Evolutionary conservation across 2,113 vertebrate genomes (phyloP).

Genomic region (Tetraodon nigroviridis): DNA sequence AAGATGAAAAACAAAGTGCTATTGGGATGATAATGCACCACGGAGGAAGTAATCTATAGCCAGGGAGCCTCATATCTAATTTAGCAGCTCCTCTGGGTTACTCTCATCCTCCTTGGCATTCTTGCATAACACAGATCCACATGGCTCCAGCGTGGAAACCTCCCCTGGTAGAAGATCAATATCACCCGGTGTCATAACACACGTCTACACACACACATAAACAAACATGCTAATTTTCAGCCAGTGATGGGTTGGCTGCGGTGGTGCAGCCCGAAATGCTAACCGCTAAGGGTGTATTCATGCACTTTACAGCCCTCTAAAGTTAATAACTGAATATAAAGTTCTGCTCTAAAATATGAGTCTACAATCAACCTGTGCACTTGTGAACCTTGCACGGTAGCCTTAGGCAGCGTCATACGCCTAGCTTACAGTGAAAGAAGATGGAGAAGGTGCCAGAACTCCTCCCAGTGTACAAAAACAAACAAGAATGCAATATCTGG

Average conservation of each 20-base stretch:
- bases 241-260: not conserved
- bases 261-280: not conserved
- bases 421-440: no score
- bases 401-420: no score
- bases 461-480: no score
- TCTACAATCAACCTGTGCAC: no score
- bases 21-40: slow-evolving; percentile 2
- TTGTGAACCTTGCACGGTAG: no score
- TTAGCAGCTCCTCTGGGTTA: slow-evolving; percentile 26
- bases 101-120: slow-evolving; percentile 7
- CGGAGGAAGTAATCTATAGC: slow-evolving; percentile 29
- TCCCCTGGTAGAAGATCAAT: not conserved
- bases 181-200: no score
- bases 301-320: not conserved
- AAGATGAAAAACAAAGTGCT: not conserved
- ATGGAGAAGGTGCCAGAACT: no score
- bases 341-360: no score
- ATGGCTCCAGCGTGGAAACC: not conserved
- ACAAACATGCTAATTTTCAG: slow-evolving; percentile 4
- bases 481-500: no score
- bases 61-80: slow-evolving; percentile 51
- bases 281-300: not conserved
- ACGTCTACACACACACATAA: no score
- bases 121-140: slow-evolving; percentile 6
- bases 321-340: no score